Evolutionary conservation across 1,140 invertebrate species (phyloP).

Genomic region (Ctenoplectra terminalis): DNA sequence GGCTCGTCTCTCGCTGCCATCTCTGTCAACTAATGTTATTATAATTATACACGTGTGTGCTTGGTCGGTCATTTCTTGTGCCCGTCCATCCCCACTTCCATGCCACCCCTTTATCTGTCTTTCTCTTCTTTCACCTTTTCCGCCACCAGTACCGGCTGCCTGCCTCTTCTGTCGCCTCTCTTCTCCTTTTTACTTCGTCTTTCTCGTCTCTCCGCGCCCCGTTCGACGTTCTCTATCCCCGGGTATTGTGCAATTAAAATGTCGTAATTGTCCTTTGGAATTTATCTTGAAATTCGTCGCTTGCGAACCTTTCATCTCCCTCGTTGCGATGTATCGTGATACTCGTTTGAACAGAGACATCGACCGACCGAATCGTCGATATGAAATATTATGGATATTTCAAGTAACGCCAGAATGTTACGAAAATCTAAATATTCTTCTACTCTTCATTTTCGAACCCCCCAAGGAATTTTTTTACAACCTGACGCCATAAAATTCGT

Average conservation of each 20-base stretch:
- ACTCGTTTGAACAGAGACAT: not conserved
- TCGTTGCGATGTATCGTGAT: not conserved
- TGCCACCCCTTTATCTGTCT: constrained; percentile 48
- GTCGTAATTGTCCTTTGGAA: constrained; percentile 74
- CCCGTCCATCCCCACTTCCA: constrained; percentile 54
- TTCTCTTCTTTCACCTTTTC: constrained; percentile 47
- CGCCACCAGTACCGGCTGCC: constrained; percentile 16
- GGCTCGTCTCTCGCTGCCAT: constrained; percentile 77
- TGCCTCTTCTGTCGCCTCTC: constrained; percentile 31
- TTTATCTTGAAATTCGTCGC: constrained; percentile 72
- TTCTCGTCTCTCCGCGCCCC: constrained; percentile 32
- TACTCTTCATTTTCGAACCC: too few relatives aligned
- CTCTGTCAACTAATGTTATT: constrained; percentile 83
- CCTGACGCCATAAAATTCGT: too few relatives aligned
- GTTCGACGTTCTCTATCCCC: constrained; percentile 56
- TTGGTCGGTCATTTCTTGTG: constrained; percentile 73
- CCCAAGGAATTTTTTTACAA: too few relatives aligned
- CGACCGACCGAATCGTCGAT: not conserved
- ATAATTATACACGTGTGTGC: constrained; percentile 81
- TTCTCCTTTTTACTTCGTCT: constrained; percentile 56
- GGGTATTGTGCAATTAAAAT: constrained; percentile 76
- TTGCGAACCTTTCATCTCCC: constrained; percentile 40
- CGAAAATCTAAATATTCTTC: not conserved
- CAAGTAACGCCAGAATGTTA: not conserved
- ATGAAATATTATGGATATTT: not conserved